Percentiles rank a stretch among this genome's conserved stretches.
phyloP scores from a whole-genome alignment of 2,797 vertebrate species.

The Lateolabrax maculatus region DNA sequence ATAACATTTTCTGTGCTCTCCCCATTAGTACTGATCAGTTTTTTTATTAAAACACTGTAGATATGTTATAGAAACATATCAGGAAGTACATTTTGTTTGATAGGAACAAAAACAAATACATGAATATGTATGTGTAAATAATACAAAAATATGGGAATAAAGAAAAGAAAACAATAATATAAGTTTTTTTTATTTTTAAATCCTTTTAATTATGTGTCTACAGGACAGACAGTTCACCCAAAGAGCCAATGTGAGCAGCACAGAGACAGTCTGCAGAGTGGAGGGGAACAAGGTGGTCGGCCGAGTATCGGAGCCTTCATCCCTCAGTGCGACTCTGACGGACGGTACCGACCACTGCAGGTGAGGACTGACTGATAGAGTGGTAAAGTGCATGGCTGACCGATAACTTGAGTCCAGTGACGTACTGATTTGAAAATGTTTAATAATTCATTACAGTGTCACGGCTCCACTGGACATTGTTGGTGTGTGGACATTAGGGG shows the following conservation, averaged over 20 bases:
- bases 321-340: slow-evolving; percentile 85
- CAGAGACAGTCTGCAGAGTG: slow-evolving; percentile 77
- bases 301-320: slow-evolving; percentile 70
- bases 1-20: too few species aligned
- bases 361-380: slow-evolving; percentile 28
- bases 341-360: slow-evolving; percentile 84
- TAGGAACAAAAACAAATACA: background rate
- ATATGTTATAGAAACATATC: background rate
- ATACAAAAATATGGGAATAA: background rate
- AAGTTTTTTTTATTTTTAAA: background rate
- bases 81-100: background rate
- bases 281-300: background rate
- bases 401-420: background rate
- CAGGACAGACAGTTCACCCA: slow-evolving; percentile 59
- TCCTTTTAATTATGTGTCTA: background rate
- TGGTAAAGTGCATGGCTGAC: too few species aligned
- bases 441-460: slow-evolving; percentile 81
- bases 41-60: background rate
- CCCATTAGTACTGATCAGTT: background rate
- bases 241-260: slow-evolving; percentile 84
- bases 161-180: background rate
- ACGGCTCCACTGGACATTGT: slow-evolving; percentile 88
- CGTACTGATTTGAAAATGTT: background rate
- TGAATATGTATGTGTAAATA: background rate
- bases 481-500: slow-evolving; percentile 90